Evolutionary conservation across 2,888 invertebrate genomes (phyloP).

Genomic region (Psylliodes chrysocephalus): DNA sequence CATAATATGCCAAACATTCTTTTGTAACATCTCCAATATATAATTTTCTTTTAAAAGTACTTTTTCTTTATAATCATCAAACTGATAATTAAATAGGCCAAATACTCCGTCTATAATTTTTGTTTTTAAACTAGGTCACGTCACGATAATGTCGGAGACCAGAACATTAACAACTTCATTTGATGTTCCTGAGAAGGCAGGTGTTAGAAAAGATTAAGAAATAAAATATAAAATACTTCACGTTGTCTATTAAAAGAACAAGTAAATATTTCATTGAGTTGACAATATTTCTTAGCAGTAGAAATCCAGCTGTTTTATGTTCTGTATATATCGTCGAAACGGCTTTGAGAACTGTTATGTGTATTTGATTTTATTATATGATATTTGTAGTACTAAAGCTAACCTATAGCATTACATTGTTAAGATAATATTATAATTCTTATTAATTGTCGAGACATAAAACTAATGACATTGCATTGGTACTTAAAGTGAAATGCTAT

Average conservation of each 20-base stretch:
- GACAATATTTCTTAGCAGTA: conserved; percentile 35
- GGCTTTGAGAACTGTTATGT: conserved; percentile 14
- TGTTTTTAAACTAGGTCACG: conserved; percentile 14
- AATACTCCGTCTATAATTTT: background rate
- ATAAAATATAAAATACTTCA: conserved; percentile 35
- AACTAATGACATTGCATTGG: background rate
- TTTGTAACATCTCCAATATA: too few species aligned
- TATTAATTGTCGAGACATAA: background rate
- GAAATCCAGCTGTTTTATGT: conserved; percentile 39
- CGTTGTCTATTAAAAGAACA: conserved; percentile 37
- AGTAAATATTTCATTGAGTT: conserved; percentile 37
- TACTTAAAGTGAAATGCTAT: background rate
- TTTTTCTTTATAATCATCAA: too few species aligned
- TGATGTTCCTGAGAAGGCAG: conserved; percentile 32
- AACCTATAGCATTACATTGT: background rate
- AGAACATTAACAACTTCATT: conserved; percentile 18
- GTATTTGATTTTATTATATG: conserved; percentile 15
- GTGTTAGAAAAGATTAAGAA: conserved; percentile 33
- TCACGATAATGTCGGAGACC: background rate
- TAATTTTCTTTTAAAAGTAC: too few species aligned
- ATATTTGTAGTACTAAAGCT: background rate
- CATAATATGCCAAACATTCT: too few species aligned
- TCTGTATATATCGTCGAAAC: conserved; percentile 11
- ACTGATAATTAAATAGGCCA: too few species aligned
- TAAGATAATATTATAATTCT: background rate